Conservation (phyloP, 2,797 vertebrate species). For the Coendou prehensilis region DNA sequence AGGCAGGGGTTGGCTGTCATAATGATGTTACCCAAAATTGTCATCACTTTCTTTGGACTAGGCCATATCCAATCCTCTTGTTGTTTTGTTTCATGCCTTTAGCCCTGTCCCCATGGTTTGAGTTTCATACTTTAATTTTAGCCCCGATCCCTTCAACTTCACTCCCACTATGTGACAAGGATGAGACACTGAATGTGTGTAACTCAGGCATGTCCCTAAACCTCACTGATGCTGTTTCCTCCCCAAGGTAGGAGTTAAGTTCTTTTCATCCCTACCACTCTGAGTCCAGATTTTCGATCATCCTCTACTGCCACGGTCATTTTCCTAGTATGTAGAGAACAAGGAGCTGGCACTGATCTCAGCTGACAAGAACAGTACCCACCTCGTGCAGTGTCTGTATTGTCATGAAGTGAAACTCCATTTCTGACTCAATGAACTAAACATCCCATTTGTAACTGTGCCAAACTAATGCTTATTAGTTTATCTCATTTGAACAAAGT, state of each 20-base stretch:
- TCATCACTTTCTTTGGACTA: neutral
- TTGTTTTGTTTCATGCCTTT: neutral
- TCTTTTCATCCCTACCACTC: neutral
- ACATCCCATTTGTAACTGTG: constrained; percentile 37
- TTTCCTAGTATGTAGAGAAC: rapidly evolving
- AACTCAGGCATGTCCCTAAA: neutral
- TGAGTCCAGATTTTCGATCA: neutral
- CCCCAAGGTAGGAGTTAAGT: too few species aligned
- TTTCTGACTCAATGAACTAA: constrained; percentile 61
- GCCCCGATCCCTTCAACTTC: neutral
- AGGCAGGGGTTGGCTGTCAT: neutral
- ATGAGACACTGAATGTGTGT: neutral
- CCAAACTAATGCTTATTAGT: constrained; percentile 65
- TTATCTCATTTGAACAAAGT: constrained; percentile 79
- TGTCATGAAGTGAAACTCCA: neutral
- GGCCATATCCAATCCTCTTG: too few species aligned
- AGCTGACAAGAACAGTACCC: neutral
- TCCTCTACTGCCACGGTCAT: neutral
- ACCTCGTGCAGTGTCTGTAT: neutral
- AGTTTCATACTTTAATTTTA: neutral
- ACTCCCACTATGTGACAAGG: neutral
- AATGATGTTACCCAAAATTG: neutral
- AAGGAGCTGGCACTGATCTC: neutral
- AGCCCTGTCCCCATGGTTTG: neutral
- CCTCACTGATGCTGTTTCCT: neutral